Conservation (phyloP, 2,888 invertebrate genomes). For the Leptopilina drosophilae region DNA sequence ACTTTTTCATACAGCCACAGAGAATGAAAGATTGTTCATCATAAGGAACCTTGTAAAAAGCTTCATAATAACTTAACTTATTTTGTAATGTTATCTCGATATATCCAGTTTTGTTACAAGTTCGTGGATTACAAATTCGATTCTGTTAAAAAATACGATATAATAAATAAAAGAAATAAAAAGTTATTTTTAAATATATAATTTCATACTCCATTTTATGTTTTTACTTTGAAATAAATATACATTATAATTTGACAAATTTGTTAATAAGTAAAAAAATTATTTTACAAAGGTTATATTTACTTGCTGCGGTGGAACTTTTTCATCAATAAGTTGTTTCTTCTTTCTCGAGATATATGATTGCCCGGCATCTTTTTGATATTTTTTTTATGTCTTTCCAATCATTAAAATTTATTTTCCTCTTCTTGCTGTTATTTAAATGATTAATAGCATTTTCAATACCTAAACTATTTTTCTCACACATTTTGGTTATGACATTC, state of each 20-base stretch:
- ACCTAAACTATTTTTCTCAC: neutral
- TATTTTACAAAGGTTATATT: neutral
- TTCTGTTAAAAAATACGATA: neutral
- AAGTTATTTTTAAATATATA: neutral
- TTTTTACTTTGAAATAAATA: neutral
- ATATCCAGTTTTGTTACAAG: neutral
- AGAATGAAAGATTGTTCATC: neutral
- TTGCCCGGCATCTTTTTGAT: neutral
- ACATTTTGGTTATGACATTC: neutral
- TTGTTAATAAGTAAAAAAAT: neutral
- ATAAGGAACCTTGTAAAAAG: neutral
- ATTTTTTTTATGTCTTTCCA: neutral
- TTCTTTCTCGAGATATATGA: neutral
- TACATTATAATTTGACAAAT: neutral
- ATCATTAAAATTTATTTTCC: neutral
- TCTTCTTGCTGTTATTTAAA: neutral
- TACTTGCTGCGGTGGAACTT: neutral
- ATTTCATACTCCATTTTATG: neutral
- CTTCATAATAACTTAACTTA: neutral
- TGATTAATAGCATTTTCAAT: neutral
- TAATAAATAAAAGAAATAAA: neutral
- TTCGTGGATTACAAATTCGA: neutral
- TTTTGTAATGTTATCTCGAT: neutral
- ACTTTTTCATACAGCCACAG: neutral
- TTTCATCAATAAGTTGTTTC: neutral